Base-by-base conservation (phyloP, 2,888 invertebrate species). In the Drosophila siamana region DNA sequence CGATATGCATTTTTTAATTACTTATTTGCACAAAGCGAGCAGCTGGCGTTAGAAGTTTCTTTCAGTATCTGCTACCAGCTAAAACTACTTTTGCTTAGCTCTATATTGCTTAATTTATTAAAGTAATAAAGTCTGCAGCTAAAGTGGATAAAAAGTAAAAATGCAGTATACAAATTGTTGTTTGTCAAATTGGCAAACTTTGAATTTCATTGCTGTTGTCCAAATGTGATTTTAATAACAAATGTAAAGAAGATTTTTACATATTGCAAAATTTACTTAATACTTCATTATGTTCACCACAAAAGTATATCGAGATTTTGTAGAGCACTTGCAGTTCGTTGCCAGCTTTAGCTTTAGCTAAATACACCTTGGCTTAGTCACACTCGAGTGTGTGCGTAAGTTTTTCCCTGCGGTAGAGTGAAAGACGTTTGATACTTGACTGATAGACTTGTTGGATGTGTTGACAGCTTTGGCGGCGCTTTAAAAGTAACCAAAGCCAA, bases 361-460 rank as follows among this genome's bases (percentile, higher is more conserved):
- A n/a, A n/a, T n/a, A 28, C 11, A 15, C n/a, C 44, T 55, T 50
- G 44, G 41, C 33, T 61, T 60, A 54, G 43, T 62, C 46, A 57
- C 56, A 66, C 44, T 36, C 36, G 33, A 59, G 30, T 56, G 50
- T 59, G 13, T 41, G 38, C 5, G 16, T 38, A 8, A 64, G 22
- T 33, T 30, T 16, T 52, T 62, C 62, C 75, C 69, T 19, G 16
- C 40, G 79, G 61, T 78, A 57, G 43, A 51, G 57, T 59, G 44
- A 52, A 46, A 86, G 64, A 86, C 57, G 30, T 71, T 80, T 80
- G 81, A 87, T 74, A 84, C 81, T 86, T 91, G 90, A 90, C 89
- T 90, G 90, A 90, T 90, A 90, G 89, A 91, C 89, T 89, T 88
- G 90, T 91, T 90, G 87, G 77, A 69, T 74, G 77, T 74, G 83